Percentiles rank a stretch among this genome's conserved stretches.
Conservation (phyloP, 2,113 vertebrate genomes). For the Pelvicachromis taeniatus region DNA sequence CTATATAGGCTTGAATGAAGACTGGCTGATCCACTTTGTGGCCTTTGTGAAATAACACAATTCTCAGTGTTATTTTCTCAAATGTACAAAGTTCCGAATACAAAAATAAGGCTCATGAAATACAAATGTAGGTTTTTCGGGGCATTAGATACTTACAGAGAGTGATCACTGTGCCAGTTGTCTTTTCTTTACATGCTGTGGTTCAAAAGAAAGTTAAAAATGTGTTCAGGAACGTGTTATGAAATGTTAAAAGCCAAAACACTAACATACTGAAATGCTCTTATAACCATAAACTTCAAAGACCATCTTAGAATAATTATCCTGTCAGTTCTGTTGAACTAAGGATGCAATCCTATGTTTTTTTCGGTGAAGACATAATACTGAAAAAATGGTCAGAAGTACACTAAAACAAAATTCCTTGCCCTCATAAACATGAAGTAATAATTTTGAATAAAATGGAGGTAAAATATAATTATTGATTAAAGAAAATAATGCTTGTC, state of each 20-base stretch:
- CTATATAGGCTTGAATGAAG: background rate
- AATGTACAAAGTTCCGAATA: background rate
- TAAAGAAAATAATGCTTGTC: background rate
- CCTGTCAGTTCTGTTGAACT: background rate
- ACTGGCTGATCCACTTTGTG: background rate
- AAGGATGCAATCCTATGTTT: background rate
- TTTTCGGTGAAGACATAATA: background rate
- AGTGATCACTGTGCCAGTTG: background rate
- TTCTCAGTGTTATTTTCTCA: background rate
- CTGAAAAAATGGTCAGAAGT: background rate
- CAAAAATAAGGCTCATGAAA: background rate
- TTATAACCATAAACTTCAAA: background rate
- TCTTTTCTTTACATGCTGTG: background rate
- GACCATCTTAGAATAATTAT: background rate
- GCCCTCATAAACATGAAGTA: background rate
- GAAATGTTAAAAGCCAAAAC: background rate
- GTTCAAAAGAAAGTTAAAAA: background rate
- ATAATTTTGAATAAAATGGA: background rate
- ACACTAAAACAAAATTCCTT: background rate
- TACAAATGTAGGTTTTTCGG: background rate
- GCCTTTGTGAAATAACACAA: background rate
- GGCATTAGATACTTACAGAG: background rate
- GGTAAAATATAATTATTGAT: background rate
- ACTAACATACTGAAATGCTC: background rate
- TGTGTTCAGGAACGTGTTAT: background rate